phyloP scores from a whole-genome alignment of 2,113 vertebrate genomes.

The Galeopterus variegatus region DNA sequence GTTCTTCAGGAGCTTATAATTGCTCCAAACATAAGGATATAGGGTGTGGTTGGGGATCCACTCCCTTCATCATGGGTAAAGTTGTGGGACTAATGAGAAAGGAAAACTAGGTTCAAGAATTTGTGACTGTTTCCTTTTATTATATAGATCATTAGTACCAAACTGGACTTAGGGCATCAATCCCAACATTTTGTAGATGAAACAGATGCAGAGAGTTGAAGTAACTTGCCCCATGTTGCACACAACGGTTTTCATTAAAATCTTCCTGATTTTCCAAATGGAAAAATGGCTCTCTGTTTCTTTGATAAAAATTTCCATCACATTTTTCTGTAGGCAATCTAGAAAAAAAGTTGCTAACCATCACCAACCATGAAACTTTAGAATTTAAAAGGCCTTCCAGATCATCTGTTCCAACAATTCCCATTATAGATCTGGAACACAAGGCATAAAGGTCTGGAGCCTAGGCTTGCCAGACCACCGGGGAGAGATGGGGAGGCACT shows the following conservation, averaged over 20 bases:
- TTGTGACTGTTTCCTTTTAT: not conserved
- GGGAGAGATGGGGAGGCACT: not conserved
- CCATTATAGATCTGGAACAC: not conserved
- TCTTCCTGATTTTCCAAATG: not conserved
- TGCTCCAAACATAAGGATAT: not conserved
- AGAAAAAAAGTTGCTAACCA: not conserved
- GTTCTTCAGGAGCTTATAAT: not conserved
- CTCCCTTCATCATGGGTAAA: not conserved
- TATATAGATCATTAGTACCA: not conserved
- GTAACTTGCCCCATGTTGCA: not conserved
- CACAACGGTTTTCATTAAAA: not conserved
- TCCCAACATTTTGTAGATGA: not conserved
- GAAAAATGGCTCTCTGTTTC: not conserved
- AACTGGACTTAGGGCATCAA: not conserved
- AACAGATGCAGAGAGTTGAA: not conserved
- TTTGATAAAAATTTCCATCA: slow-evolving; percentile 11
- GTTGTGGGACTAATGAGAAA: not conserved
- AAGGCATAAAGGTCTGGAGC: not conserved
- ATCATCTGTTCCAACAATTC: not conserved
- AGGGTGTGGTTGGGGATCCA: not conserved
- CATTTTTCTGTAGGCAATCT: not conserved
- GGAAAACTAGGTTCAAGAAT: not conserved
- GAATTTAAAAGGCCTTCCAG: not conserved
- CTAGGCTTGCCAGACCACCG: not conserved
- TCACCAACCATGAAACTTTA: not conserved